These are phyloP conservation scores for Timema podura DNA, from an alignment of 2,888 invertebrate genomes.

Conservation along the genomic window DNA sequence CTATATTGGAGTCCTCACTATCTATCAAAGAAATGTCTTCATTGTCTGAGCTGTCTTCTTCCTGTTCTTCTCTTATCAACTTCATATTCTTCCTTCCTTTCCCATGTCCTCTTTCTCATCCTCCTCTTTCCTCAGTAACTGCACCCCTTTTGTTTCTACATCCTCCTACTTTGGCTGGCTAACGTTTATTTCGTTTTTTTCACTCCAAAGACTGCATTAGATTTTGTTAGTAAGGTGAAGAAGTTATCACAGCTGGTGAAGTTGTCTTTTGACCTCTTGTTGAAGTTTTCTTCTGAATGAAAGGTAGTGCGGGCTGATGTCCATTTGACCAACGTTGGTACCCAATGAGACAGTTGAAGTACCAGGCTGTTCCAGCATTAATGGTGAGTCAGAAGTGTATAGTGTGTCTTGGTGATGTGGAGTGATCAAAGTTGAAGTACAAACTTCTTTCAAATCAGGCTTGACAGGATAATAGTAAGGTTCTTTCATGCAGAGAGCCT, in stretches of 20 bases:
- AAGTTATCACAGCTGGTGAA: slow-evolving; percentile 9
- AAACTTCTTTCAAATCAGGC: too few species aligned
- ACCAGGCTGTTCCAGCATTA: slow-evolving; percentile 1
- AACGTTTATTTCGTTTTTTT: neutral
- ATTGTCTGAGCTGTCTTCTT: neutral
- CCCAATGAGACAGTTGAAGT: neutral
- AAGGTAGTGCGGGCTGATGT: slow-evolving; percentile 7
- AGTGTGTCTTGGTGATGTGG: neutral
- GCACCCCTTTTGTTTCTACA: neutral
- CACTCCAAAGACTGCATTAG: neutral
- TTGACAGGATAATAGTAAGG: neutral
- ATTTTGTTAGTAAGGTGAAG: slow-evolving; percentile 2
- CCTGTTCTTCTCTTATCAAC: neutral
- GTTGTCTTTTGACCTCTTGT: slow-evolving; percentile 7
- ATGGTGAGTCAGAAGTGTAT: neutral
- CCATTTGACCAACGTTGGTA: neutral
- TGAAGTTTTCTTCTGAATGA: neutral
- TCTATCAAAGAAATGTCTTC: slow-evolving; percentile 4
- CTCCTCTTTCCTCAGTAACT: neutral
- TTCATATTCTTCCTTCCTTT: neutral
- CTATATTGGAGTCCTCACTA: slow-evolving; percentile 3
- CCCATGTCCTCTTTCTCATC: slow-evolving; percentile 2
- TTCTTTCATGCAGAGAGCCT: neutral
- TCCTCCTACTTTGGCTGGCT: neutral
- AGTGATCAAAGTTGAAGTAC: neutral